These are phyloP conservation scores for Cheirogaleus major DNA, from an alignment of 2,797 vertebrate species.

Conservation along the genomic window DNA sequence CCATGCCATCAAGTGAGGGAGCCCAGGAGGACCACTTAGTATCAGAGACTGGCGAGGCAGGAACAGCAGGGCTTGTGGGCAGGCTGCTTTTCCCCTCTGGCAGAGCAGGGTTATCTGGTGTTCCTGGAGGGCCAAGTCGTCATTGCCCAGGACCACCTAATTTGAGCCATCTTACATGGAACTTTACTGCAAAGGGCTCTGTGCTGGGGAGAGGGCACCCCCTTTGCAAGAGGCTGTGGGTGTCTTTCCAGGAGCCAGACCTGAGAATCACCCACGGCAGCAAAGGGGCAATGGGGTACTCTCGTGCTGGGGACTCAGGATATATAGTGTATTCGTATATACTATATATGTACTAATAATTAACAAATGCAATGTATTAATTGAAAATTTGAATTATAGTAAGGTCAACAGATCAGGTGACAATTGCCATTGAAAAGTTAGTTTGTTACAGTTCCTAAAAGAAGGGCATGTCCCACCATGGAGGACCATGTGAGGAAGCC, in stretches of 20 bases:
- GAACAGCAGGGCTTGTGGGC: neutral
- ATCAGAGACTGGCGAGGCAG: neutral
- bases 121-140: neutral
- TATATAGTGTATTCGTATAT: neutral
- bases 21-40: neutral
- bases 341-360: neutral
- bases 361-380: neutral
- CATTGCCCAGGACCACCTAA: neutral
- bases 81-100: neutral
- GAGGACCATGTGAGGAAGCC: rapidly evolving
- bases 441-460: neutral
- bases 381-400: neutral
- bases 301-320: neutral
- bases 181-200: neutral
- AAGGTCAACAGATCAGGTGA: neutral
- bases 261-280: neutral
- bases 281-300: neutral
- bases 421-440: neutral
- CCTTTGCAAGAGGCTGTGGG: neutral
- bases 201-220: neutral
- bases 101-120: neutral
- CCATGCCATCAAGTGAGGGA: neutral
- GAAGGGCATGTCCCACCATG: too few species aligned
- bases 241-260: neutral
- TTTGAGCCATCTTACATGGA: neutral